Percentiles rank a stretch among this genome's conserved stretches.
Evolutionary conservation across 2,113 vertebrate genomes (phyloP).

Genomic region (Thamnophis sirtalis): DNA sequence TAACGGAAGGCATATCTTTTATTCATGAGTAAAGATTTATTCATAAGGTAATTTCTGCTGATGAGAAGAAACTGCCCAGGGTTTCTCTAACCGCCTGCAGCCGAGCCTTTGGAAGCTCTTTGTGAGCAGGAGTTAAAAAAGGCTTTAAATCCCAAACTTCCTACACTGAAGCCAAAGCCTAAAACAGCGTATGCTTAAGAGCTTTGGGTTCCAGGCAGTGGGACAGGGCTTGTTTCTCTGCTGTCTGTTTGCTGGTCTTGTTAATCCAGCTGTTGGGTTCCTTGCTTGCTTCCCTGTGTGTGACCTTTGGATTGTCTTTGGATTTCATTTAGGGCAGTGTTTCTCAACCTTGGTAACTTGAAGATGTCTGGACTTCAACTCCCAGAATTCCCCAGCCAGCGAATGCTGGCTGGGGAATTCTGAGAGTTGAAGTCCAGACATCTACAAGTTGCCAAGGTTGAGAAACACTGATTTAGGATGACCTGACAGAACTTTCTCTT

Average conservation of each 20-base stretch:
- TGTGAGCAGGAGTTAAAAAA: background rate
- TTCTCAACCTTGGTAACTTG: no score
- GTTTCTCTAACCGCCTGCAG: background rate
- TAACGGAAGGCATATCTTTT: background rate
- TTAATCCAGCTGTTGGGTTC: background rate
- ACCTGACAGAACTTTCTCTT: background rate
- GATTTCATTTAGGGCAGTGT: background rate
- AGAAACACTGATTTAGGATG: no score
- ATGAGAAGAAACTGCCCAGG: background rate
- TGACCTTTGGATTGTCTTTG: background rate
- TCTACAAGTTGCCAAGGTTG: no score
- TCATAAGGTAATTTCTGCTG: background rate
- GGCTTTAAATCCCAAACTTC: background rate
- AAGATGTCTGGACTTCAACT: no score
- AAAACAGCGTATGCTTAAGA: background rate
- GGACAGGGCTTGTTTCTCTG: background rate
- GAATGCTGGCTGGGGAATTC: no score
- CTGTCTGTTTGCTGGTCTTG: background rate
- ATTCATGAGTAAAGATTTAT: background rate
- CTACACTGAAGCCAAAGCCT: background rate
- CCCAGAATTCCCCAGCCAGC: no score
- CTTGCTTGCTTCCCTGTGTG: background rate
- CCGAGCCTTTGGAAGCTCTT: background rate
- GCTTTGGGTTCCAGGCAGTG: background rate
- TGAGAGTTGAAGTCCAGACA: no score